These are phyloP conservation scores for Cheilosia variabilis DNA, from an alignment of 2,888 invertebrate species.

Conservation along the genomic window DNA sequence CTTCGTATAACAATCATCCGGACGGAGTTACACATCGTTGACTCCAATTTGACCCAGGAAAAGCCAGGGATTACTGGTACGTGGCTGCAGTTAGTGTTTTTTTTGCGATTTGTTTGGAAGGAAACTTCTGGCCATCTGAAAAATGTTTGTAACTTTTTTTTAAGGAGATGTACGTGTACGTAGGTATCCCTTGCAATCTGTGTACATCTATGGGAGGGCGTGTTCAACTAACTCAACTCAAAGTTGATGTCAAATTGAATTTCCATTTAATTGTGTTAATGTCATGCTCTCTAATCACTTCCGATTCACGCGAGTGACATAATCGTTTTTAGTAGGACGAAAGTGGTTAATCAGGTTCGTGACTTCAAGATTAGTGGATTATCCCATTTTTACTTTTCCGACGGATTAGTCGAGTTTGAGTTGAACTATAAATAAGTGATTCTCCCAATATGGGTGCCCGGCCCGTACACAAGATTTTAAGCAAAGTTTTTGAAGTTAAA, in stretches of 20 bases:
- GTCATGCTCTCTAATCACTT: slow-evolving; percentile 72
- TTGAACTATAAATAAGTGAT: not conserved
- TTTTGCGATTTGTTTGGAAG: slow-evolving; percentile 21
- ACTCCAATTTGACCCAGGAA: slow-evolving; percentile 66
- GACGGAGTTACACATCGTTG: slow-evolving; percentile 70
- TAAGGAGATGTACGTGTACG: not conserved
- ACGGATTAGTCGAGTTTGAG: not conserved
- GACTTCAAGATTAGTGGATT: slow-evolving; percentile 55
- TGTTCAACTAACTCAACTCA: slow-evolving; percentile 61
- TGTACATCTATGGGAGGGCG: slow-evolving; percentile 8
- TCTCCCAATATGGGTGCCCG: no score
- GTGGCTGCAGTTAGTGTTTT: slow-evolving; percentile 51
- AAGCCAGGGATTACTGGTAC: slow-evolving; percentile 66
- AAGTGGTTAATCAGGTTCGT: slow-evolving; percentile 22
- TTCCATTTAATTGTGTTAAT: slow-evolving; percentile 73
- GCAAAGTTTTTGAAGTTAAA: no score
- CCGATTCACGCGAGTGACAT: slow-evolving; percentile 54
- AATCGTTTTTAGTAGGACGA: slow-evolving; percentile 45
- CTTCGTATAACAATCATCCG: slow-evolving; percentile 21
- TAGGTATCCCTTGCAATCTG: slow-evolving; percentile 23
- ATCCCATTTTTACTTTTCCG: not conserved
- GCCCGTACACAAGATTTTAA: no score
- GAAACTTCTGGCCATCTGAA: slow-evolving; percentile 34
- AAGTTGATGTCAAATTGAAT: slow-evolving; percentile 72
- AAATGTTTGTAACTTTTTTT: slow-evolving; percentile 27